These are phyloP conservation scores for Pagetopsis macropterus DNA, from an alignment of 2,797 vertebrate genomes.

Conservation along the genomic window DNA sequence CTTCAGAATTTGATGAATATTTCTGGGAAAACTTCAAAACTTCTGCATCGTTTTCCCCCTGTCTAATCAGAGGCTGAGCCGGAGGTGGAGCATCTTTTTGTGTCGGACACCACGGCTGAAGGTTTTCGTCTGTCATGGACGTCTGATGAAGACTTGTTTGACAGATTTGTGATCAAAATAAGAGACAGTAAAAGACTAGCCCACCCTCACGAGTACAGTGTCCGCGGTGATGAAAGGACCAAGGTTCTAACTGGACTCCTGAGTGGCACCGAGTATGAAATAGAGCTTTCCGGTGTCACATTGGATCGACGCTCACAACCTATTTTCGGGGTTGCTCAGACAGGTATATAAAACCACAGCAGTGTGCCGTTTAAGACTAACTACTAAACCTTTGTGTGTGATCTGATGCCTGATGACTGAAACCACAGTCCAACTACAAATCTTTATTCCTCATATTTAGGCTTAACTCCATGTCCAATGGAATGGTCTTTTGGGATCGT, in stretches of 20 bases:
- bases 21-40: conserved; percentile 24
- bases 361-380: conserved; percentile 31
- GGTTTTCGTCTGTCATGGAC: conserved; percentile 95
- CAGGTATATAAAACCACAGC: conserved; percentile 86
- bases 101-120: conserved; percentile 89
- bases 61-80: conserved; percentile 92
- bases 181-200: conserved; percentile 89
- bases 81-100: conserved; percentile 95
- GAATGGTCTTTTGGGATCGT: conserved; percentile 19
- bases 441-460: conserved; percentile 42
- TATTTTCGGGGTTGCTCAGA: conserved; percentile 87
- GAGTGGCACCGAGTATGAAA: conserved; percentile 93
- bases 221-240: conserved; percentile 87
- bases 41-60: conserved; percentile 58
- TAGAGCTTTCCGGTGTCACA: conserved; percentile 92
- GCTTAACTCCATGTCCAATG: conserved; percentile 28
- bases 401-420: conserved; percentile 16
- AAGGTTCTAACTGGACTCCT: conserved; percentile 88
- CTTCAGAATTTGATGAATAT: conserved; percentile 35
- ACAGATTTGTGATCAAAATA: conserved; percentile 95
- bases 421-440: conserved; percentile 42
- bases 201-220: conserved; percentile 86
- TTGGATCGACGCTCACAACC: conserved; percentile 91
- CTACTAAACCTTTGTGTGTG: conserved; percentile 3
- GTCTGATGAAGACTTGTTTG: conserved; percentile 91